A percentile compares a stretch with the other conserved stretches of the same genome.
phyloP scores from a whole-genome alignment of 1,140 invertebrate genomes.

The Cataglyphis hispanica region DNA sequence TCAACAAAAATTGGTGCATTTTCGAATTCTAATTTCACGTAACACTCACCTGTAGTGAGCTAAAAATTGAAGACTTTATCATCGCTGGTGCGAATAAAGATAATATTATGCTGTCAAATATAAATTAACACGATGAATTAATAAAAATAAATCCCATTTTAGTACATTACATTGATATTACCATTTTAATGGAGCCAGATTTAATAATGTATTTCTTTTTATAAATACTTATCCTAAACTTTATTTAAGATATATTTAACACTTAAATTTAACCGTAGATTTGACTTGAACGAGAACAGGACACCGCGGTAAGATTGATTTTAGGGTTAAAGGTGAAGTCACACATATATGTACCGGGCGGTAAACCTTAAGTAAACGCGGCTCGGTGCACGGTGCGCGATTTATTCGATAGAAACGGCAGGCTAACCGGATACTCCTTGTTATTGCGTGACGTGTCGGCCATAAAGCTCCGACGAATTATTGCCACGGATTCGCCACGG shows the following conservation, averaged over 20 bases:
- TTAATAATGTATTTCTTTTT: neutral
- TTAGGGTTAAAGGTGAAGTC: constrained; percentile 31
- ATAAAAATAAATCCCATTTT: neutral
- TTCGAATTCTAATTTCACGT: constrained; percentile 26
- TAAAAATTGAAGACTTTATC: constrained; percentile 2
- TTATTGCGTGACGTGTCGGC: constrained; percentile 63
- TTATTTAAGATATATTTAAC: neutral
- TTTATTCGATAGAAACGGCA: constrained; percentile 63
- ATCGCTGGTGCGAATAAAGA: neutral
- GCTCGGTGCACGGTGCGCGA: constrained; percentile 27
- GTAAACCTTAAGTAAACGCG: constrained; percentile 49
- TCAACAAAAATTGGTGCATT: neutral
- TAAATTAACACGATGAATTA: neutral
- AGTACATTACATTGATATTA: neutral
- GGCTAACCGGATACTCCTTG: constrained; percentile 63
- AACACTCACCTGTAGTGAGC: neutral
- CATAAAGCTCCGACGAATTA: constrained; percentile 55
- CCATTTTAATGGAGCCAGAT: too few species aligned
- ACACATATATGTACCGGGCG: neutral
- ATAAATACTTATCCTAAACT: neutral
- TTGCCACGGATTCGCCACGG: constrained; percentile 46
- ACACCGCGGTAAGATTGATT: constrained; percentile 10
- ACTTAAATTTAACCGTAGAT: neutral
- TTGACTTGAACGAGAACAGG: neutral
- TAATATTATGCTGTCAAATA: neutral